Evolutionary conservation across 1,140 invertebrate genomes (phyloP).

Genomic region (Andrena cerasifolii): DNA sequence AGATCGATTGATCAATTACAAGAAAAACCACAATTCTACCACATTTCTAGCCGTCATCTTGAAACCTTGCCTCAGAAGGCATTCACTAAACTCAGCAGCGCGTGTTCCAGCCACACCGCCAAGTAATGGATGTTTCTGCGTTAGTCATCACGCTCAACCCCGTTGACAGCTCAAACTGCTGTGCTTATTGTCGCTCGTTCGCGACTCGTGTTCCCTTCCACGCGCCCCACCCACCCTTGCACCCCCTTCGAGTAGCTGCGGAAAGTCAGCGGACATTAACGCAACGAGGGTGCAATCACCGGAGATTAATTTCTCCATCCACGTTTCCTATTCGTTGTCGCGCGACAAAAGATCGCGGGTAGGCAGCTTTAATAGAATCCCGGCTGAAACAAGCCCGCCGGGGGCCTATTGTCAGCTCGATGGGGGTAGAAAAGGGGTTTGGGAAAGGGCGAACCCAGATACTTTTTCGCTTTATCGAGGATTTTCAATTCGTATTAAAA

Average conservation of each 20-base stretch:
- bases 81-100: neutral
- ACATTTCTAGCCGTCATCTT: too few relatives aligned
- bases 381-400: neutral
- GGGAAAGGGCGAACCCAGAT: neutral
- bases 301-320: slow-evolving; percentile 39
- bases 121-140: slow-evolving; percentile 23
- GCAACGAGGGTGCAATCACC: slow-evolving; percentile 13
- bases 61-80: too few relatives aligned
- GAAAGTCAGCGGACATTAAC: slow-evolving; percentile 24
- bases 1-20: too few relatives aligned
- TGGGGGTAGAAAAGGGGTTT: neutral
- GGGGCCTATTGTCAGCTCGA: neutral
- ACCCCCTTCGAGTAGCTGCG: slow-evolving; percentile 9
- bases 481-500: slow-evolving; percentile 10
- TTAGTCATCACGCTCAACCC: slow-evolving; percentile 19
- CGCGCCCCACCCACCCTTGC: neutral
- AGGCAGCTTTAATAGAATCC: slow-evolving; percentile 26
- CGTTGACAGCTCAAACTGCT: neutral
- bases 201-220: neutral
- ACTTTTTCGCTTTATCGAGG: neutral
- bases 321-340: slow-evolving; percentile 2
- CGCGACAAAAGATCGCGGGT: neutral
- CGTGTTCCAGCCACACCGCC: neutral
- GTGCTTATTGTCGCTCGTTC: slow-evolving; percentile 30
- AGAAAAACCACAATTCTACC: too few relatives aligned